Conservation (phyloP, 1,140 invertebrate species). For the Lamellibrachia luymesi region DNA sequence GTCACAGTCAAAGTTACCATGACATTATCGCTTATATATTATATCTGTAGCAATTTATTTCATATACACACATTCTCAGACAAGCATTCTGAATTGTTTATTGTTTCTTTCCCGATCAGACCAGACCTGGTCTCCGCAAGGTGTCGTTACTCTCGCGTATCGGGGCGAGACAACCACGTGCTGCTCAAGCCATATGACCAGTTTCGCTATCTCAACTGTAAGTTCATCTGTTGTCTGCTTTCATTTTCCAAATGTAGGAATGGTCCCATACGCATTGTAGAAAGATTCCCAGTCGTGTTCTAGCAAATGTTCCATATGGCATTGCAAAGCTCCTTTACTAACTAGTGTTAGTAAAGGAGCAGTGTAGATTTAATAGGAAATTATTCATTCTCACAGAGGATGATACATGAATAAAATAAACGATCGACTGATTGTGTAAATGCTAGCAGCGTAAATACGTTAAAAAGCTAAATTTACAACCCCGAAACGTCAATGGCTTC, state of each 20-base stretch:
- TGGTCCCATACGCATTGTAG: background rate
- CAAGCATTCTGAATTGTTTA: background rate
- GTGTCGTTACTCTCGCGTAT: constrained; percentile 18
- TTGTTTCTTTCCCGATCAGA: background rate
- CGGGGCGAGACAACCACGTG: constrained; percentile 17
- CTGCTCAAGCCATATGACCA: constrained; percentile 19
- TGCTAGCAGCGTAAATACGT: too few relatives aligned
- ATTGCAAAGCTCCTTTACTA: too few relatives aligned
- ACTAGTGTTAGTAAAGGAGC: too few relatives aligned
- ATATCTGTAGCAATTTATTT: background rate
- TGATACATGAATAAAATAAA: too few relatives aligned
- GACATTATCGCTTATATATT: background rate
- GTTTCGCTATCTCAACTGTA: constrained; percentile 17
- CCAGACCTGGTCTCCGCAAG: constrained; percentile 14
- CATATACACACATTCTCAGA: background rate
- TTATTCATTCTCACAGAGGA: too few relatives aligned
- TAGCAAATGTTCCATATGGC: too few relatives aligned
- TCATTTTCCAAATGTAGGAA: background rate
- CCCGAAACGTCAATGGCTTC: too few relatives aligned
- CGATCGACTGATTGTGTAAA: too few relatives aligned
- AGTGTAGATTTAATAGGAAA: too few relatives aligned
- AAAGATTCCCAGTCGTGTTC: background rate
- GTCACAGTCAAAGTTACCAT: background rate
- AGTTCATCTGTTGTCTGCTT: background rate
- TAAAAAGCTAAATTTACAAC: too few relatives aligned